Evolutionary conservation across 1,140 invertebrate species (phyloP).

Genomic region (Zaprionus camerounensis): DNA sequence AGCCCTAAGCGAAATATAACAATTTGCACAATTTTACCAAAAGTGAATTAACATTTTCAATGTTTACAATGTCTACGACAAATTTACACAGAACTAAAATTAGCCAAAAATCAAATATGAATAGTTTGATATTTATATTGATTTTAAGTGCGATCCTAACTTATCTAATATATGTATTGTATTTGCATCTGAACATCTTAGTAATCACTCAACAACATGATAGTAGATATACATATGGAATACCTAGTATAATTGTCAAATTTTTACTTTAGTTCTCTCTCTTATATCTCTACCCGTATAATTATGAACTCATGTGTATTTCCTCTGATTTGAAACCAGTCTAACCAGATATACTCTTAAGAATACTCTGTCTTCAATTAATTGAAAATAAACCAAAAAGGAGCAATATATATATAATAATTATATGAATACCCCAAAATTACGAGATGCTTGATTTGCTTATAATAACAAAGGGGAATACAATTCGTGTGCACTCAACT

Average conservation of each 20-base stretch:
- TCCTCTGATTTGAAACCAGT: constrained; percentile 60
- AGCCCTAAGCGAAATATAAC: constrained; percentile 56
- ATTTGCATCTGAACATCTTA: constrained; percentile 4
- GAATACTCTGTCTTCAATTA: constrained; percentile 70
- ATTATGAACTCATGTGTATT: constrained; percentile 47
- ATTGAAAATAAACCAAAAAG: constrained; percentile 63
- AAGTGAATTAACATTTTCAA: constrained; percentile 69
- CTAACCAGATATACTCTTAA: constrained; percentile 63
- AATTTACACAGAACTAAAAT: constrained; percentile 57
- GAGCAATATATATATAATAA: constrained; percentile 51
- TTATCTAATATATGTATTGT: constrained; percentile 13
- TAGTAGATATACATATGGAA: constrained; percentile 4
- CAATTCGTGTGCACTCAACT: constrained; percentile 5
- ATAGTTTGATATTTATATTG: constrained; percentile 20
- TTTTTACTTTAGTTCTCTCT: neutral
- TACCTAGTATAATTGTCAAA: constrained; percentile 10
- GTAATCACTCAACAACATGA: constrained; percentile 2
- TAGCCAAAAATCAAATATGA: constrained; percentile 45
- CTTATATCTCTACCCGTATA: constrained; percentile 21
- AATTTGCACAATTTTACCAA: constrained; percentile 76
- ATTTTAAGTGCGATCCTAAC: constrained; percentile 28
- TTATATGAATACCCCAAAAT: constrained; percentile 25
- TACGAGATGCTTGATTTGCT: neutral
- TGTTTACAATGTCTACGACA: constrained; percentile 55
- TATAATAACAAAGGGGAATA: neutral